These are phyloP conservation scores for Allobates femoralis DNA, from an alignment of 2,797 vertebrate species.

Conservation along the genomic window DNA sequence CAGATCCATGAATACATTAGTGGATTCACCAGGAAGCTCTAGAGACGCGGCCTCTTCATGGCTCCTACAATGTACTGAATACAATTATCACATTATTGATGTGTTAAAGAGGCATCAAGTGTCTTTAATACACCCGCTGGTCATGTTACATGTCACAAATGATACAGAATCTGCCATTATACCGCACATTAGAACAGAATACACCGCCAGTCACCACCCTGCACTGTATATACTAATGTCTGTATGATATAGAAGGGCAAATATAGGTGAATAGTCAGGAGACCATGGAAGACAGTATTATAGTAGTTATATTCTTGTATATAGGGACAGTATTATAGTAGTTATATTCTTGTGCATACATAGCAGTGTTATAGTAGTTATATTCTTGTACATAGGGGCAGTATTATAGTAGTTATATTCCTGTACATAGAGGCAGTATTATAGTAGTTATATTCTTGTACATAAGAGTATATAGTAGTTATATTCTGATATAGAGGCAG, in stretches of 20 bases:
- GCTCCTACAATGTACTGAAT: neutral
- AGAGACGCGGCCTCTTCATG: neutral
- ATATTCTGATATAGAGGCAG: neutral
- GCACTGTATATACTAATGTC: no score
- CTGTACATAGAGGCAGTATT: neutral
- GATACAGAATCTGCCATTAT: neutral
- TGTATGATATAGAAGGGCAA: no score
- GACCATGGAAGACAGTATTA: neutral
- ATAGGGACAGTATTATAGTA: no score
- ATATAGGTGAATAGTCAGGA: no score
- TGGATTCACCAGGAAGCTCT: neutral
- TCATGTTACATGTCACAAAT: neutral
- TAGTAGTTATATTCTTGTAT: neutral
- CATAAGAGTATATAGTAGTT: neutral
- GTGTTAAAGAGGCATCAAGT: neutral
- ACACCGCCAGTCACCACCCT: no score
- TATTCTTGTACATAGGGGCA: neutral
- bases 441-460: constrained; percentile 9
- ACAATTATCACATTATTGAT: constrained; percentile 1
- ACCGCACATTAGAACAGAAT: neutral
- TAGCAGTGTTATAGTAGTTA: neutral
- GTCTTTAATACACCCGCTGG: neutral
- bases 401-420: no score
- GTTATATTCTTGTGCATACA: no score
- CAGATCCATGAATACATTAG: neutral